These are phyloP conservation scores for Scaptomyza reducta DNA, from an alignment of 2,888 invertebrate genomes.

Conservation along the genomic window DNA sequence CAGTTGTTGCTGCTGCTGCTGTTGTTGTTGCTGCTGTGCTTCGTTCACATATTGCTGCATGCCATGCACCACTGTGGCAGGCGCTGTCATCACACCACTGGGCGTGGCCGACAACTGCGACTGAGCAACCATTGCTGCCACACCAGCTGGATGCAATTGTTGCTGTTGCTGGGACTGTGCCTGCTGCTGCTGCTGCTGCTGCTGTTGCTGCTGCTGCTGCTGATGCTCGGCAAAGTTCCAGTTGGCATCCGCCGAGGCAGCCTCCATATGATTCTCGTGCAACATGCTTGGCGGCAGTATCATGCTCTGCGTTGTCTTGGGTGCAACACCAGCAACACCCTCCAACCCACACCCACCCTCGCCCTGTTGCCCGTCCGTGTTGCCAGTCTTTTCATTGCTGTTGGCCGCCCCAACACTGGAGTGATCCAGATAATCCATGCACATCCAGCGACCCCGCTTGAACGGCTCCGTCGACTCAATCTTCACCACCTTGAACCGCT, in stretches of 20 bases:
- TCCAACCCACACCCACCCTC: conserved; percentile 1
- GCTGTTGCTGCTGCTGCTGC: conserved; percentile 46
- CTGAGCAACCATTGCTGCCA: conserved; percentile 73
- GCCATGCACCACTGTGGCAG: conserved; percentile 81
- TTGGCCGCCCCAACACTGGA: conserved; percentile 85
- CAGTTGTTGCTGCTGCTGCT: conserved; percentile 85
- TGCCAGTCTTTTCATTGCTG: conserved; percentile 81
- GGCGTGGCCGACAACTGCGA: conserved; percentile 83
- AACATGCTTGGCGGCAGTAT: conserved; percentile 76
- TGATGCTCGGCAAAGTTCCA: conserved; percentile 75
- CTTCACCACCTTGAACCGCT: conserved; percentile 97
- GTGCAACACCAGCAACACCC: conserved; percentile 37
- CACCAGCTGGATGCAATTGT: conserved; percentile 36
- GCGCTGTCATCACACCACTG: conserved; percentile 85
- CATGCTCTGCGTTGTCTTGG: conserved; percentile 82
- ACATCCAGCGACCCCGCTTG: conserved; percentile 95
- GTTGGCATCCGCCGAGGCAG: conserved; percentile 79
- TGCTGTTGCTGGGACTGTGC: conserved; percentile 58
- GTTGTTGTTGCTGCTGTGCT: conserved; percentile 50
- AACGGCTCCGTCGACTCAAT: conserved; percentile 98
- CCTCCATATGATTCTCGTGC: conserved; percentile 81
- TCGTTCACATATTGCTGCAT: conserved; percentile 74
- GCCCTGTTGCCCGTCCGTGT: conserved; percentile 52
- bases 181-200: conserved; percentile 84
- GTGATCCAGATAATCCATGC: conserved; percentile 96